Percentiles rank a stretch among this genome's conserved stretches.
These are phyloP conservation scores for Rafetus swinhoei DNA, from an alignment of 2,113 vertebrate genomes.

Conservation along the genomic window DNA sequence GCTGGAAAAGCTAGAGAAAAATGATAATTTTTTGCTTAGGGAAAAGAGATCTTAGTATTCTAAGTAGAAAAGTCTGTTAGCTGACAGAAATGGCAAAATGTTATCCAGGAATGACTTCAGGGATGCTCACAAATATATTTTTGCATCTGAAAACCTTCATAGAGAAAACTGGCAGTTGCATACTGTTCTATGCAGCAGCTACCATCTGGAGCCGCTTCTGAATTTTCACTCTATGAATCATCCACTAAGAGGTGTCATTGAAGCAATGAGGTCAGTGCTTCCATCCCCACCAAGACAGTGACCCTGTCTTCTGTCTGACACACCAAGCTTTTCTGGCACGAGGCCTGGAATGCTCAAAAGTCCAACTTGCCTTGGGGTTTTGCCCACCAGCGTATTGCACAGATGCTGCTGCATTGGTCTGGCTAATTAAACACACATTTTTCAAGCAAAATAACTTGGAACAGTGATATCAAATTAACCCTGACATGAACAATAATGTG, in stretches of 20 bases:
- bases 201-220: not conserved
- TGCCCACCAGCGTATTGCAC: not conserved
- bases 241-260: not conserved
- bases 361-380: not conserved
- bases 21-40: not conserved
- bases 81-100: not conserved
- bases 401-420: constrained; percentile 34
- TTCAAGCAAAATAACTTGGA: constrained; percentile 48
- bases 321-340: not conserved
- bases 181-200: not conserved
- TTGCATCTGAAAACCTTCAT: not conserved
- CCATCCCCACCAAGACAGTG: not conserved
- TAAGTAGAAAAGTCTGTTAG: not conserved
- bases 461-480: constrained; percentile 4
- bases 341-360: not conserved
- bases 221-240: not conserved
- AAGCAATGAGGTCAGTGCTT: not conserved
- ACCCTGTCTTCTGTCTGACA: not conserved
- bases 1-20: not conserved
- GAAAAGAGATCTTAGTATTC: not conserved
- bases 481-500: constrained; percentile 27
- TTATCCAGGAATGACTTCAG: not conserved
- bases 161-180: not conserved
- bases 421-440: constrained; percentile 49
- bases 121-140: not conserved